Percentiles rank a stretch among this genome's conserved stretches.
Conservation (phyloP, 2,888 invertebrate species). For the Congeria kusceri region DNA sequence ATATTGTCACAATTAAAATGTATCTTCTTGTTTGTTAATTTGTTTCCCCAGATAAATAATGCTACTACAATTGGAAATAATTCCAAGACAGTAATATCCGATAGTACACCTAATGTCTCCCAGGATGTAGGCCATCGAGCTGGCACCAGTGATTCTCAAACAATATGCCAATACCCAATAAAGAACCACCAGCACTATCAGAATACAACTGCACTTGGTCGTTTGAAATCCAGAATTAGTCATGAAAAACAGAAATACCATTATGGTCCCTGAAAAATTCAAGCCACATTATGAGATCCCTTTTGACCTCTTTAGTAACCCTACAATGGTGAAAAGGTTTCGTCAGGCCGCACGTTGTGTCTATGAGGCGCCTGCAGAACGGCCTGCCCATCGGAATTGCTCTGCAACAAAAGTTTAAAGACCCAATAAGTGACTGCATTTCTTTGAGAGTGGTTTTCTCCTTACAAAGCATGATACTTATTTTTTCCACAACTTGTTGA, state of each 20-base stretch:
- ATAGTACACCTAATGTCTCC: neutral
- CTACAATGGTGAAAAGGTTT: conserved; percentile 23
- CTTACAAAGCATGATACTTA: neutral
- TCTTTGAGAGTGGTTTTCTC: conserved; percentile 25
- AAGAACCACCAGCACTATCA: conserved; percentile 20
- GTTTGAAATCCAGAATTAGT: neutral
- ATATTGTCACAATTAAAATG: conserved; percentile 24
- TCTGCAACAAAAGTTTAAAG: conserved; percentile 24
- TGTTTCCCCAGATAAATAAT: conserved; percentile 16
- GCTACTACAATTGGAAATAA: conserved; percentile 25
- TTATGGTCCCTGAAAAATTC: too few relatives aligned
- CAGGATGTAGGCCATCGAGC: conserved; percentile 24
- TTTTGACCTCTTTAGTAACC: conserved; percentile 9
- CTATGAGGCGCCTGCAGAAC: conserved; percentile 20
- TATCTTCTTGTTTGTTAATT: conserved; percentile 16
- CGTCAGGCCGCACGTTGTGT: conserved; percentile 15
- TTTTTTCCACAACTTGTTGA: conserved; percentile 16
- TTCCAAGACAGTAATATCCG: conserved; percentile 29
- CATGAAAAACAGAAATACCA: too few relatives aligned
- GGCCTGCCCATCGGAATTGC: conserved; percentile 29
- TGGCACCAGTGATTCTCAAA: conserved; percentile 25
- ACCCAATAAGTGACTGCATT: conserved; percentile 26
- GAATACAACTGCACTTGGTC: conserved; percentile 5
- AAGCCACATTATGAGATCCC: too few relatives aligned
- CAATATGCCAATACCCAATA: conserved; percentile 26